These are phyloP conservation scores for Drosophila helvetica DNA, from an alignment of 2,888 invertebrate species.

Conservation along the genomic window DNA sequence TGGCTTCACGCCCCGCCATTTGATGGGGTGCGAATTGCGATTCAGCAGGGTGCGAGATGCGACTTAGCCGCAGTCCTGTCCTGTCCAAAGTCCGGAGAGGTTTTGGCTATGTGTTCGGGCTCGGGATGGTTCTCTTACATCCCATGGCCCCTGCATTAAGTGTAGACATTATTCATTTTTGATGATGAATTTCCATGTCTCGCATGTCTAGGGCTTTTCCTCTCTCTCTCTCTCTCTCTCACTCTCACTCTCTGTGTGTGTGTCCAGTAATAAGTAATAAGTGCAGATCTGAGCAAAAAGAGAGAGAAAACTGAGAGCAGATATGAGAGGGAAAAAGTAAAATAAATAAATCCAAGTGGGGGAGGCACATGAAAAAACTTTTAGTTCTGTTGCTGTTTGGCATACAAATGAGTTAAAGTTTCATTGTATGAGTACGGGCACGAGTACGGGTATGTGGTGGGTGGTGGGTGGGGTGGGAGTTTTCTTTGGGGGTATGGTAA, in stretches of 20 bases:
- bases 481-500: not conserved
- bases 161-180: conserved; percentile 83
- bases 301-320: conserved; percentile 14
- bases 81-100: not conserved
- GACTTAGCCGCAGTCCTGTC: conserved; percentile 27
- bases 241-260: conserved; percentile 20
- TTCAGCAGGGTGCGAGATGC: conserved; percentile 54
- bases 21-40: conserved; percentile 77
- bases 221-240: not conserved
- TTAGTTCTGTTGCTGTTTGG: conserved; percentile 73
- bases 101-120: not conserved
- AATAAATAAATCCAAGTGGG: conserved; percentile 49
- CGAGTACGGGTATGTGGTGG: not conserved
- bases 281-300: conserved; percentile 62
- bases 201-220: conserved; percentile 64
- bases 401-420: conserved; percentile 80
- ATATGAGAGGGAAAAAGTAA: conserved; percentile 13
- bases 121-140: conserved; percentile 23
- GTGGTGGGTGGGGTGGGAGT: not conserved
- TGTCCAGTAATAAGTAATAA: conserved; percentile 79
- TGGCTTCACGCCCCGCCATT: conserved; percentile 75
- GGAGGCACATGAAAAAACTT: conserved; percentile 70
- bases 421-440: conserved; percentile 11
- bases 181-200: conserved; percentile 82
- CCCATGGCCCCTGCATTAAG: conserved; percentile 75